phyloP scores from a whole-genome alignment of 1,140 invertebrate species.

The Trissolcus basalis region DNA sequence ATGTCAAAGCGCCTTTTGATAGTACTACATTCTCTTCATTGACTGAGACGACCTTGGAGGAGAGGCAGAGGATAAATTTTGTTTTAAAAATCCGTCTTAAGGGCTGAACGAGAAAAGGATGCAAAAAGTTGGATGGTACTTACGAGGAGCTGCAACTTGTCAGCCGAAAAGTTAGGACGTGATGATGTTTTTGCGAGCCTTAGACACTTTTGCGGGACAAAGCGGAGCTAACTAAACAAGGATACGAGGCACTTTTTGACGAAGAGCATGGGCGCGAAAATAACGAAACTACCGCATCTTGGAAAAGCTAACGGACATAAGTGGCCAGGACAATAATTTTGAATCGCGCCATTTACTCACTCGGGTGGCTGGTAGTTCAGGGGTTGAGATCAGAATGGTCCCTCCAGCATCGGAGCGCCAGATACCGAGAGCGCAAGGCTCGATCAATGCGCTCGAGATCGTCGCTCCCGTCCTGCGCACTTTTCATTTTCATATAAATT shows the following conservation, averaged over 20 bases:
- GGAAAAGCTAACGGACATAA: conserved; percentile 37
- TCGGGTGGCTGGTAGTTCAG: conserved; percentile 61
- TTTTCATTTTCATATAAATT: conserved; percentile 22
- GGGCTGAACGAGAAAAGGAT: too few relatives aligned
- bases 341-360: conserved; percentile 62
- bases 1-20: conserved; percentile 9
- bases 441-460: conserved; percentile 60
- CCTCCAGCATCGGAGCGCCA: conserved; percentile 51
- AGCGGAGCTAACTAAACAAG: conserved; percentile 46
- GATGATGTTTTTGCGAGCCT: conserved; percentile 9
- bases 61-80: conserved; percentile 5
- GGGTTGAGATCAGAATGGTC: conserved; percentile 61
- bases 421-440: conserved; percentile 46
- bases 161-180: not conserved
- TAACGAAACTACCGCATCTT: conserved; percentile 26
- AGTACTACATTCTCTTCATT: conserved; percentile 41
- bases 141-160: not conserved
- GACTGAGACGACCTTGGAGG: conserved; percentile 14
- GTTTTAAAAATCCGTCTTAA: too few relatives aligned
- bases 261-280: conserved; percentile 35
- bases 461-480: conserved; percentile 55
- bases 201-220: conserved; percentile 18
- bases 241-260: conserved; percentile 57
- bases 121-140: too few relatives aligned
- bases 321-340: conserved; percentile 42